Conservation (phyloP, 1,140 invertebrate species). For the Drosophila sechellia region DNA sequence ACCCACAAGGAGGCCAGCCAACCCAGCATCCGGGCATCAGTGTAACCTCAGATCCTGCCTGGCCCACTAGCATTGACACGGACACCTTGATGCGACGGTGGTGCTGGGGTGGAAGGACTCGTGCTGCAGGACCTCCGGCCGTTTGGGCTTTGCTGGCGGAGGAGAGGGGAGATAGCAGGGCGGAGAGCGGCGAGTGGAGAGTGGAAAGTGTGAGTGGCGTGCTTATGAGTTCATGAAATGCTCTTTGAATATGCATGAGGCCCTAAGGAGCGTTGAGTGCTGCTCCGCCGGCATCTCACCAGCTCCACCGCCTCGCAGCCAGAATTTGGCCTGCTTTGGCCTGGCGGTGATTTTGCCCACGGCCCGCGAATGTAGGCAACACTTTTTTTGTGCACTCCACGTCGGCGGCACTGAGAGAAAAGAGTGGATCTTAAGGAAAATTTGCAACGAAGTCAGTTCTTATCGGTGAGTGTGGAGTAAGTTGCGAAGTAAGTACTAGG, state of each 20-base stretch:
- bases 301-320: constrained; percentile 3
- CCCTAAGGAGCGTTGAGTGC: constrained; percentile 76
- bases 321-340: constrained; percentile 34
- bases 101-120: not conserved
- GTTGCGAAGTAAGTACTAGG: too few relatives aligned
- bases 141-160: not conserved
- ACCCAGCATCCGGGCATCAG: constrained; percentile 6
- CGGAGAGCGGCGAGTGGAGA: not conserved
- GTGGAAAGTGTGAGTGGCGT: constrained; percentile 57
- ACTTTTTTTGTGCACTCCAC: constrained; percentile 16
- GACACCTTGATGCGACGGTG: constrained; percentile 25
- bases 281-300: constrained; percentile 40
- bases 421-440: not conserved
- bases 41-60: constrained; percentile 38
- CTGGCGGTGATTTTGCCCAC: constrained; percentile 43
- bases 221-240: constrained; percentile 82
- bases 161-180: not conserved
- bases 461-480: not conserved
- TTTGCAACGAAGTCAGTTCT: not conserved
- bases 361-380: constrained; percentile 47
- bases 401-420: not conserved
- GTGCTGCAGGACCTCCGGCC: constrained; percentile 19
- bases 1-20: not conserved
- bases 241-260: constrained; percentile 80
- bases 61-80: constrained; percentile 43